phyloP scores from a whole-genome alignment of 2,113 vertebrate genomes.

The Labrus mixtus region DNA sequence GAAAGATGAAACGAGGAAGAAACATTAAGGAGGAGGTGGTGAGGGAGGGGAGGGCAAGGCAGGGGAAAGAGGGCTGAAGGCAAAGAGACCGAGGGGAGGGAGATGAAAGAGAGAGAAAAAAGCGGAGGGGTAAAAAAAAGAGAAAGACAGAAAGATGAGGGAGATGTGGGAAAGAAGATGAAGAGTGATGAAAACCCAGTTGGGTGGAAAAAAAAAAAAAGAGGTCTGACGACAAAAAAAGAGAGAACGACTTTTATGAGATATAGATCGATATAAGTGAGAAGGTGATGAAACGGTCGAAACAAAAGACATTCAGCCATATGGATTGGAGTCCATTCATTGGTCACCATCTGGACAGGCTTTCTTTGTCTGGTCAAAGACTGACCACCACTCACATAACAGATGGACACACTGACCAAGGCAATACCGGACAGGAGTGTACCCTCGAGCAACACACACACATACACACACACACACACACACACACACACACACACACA shows the following conservation, averaged over 20 bases:
- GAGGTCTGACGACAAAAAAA: neutral
- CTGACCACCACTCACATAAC: slow-evolving; percentile 31
- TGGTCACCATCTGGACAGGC: slow-evolving; percentile 62
- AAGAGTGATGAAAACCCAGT: slow-evolving; percentile 14
- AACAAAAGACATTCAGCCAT: slow-evolving; percentile 58
- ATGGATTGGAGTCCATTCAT: slow-evolving; percentile 63
- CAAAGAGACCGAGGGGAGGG: neutral
- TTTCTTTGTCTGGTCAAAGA: slow-evolving; percentile 22
- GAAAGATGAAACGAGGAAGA: slow-evolving; percentile 31
- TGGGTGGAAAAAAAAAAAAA: slow-evolving; percentile 5
- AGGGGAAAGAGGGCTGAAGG: neutral
- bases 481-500: neutral
- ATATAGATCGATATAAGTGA: neutral
- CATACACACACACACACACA: neutral
- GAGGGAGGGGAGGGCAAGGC: slow-evolving; percentile 16
- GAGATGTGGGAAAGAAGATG: neutral
- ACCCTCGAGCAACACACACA: slow-evolving; percentile 10
- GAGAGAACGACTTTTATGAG: neutral
- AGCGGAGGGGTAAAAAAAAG: slow-evolving; percentile 1
- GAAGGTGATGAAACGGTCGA: neutral
- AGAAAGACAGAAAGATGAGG: neutral
- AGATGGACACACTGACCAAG: slow-evolving; percentile 46
- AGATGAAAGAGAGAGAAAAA: slow-evolving; percentile 25
- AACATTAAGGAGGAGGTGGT: slow-evolving; percentile 10
- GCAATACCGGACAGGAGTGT: neutral